These are phyloP conservation scores for Tetropium fuscum DNA, from an alignment of 2,888 invertebrate genomes.

Conservation along the genomic window DNA sequence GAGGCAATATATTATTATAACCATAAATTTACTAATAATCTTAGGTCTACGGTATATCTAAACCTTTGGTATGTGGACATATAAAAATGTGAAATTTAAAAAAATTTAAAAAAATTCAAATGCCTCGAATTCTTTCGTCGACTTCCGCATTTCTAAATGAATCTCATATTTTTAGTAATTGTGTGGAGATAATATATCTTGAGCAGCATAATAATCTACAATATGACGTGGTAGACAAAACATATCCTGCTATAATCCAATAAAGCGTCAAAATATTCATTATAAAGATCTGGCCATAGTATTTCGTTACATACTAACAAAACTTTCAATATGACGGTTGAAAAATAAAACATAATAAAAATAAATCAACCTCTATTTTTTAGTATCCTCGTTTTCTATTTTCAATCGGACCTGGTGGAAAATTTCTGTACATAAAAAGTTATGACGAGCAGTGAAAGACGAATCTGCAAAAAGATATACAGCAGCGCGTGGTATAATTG, in stretches of 20 bases:
- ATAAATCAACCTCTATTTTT: no score
- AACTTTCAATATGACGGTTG: background rate
- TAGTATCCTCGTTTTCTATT: background rate
- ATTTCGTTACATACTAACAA: background rate
- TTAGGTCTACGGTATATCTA: slow-evolving; percentile 1
- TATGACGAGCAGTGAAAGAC: background rate
- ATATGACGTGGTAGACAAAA: background rate
- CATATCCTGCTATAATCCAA: background rate
- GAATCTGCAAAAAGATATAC: background rate
- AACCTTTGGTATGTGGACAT: slow-evolving; percentile 10
- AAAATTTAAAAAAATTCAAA: slow-evolving; percentile 13
- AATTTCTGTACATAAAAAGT: slow-evolving; percentile 1
- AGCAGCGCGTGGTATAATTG: slow-evolving; percentile 1
- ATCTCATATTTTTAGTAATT: slow-evolving; percentile 1
- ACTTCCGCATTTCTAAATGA: slow-evolving; percentile 15
- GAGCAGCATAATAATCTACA: background rate
- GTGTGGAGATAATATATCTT: background rate
- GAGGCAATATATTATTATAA: no score
- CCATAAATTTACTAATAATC: slow-evolving; percentile 19
- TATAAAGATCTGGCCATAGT: background rate
- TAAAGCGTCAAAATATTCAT: background rate
- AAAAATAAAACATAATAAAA: no score
- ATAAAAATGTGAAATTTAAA: slow-evolving; percentile 15
- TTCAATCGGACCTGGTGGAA: background rate
- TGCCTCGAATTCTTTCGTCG: slow-evolving; percentile 3